These are phyloP conservation scores for Cyanoderma ruficeps DNA, from an alignment of 2,113 vertebrate species.

Conservation along the genomic window DNA sequence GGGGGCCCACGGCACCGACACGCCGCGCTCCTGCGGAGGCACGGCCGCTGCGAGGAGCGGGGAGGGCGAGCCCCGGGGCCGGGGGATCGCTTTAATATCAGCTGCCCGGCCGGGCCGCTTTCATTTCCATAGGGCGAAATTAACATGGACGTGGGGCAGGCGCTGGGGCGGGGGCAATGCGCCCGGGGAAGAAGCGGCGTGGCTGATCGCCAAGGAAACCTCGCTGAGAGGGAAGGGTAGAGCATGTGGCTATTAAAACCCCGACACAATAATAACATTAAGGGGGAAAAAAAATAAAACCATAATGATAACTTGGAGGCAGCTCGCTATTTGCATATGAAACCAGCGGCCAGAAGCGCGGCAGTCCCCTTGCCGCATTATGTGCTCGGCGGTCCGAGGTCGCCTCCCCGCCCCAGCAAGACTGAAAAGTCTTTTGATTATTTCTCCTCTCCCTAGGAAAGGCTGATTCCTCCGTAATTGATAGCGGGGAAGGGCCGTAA, in stretches of 20 bases:
- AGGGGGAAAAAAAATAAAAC: background rate
- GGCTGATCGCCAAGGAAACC: constrained; percentile 57
- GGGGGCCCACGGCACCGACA: background rate
- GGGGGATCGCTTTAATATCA: constrained; percentile 30
- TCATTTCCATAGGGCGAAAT: constrained; percentile 33
- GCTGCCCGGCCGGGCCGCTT: background rate
- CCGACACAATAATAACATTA: constrained; percentile 13
- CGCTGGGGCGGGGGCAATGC: background rate
- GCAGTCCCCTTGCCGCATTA: constrained; percentile 19
- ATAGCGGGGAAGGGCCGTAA: constrained; percentile 34
- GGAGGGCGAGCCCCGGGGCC: background rate
- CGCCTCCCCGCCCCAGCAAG: background rate
- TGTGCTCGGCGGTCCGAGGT: background rate
- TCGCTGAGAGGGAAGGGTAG: constrained; percentile 11
- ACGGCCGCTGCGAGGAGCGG: background rate
- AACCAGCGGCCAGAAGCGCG: constrained; percentile 27
- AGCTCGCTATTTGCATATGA: constrained; percentile 50
- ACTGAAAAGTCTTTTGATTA: constrained; percentile 71
- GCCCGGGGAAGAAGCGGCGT: constrained; percentile 14
- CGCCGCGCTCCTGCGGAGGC: background rate
- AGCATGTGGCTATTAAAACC: constrained; percentile 31
- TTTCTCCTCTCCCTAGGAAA: constrained; percentile 55
- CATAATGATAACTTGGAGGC: constrained; percentile 50
- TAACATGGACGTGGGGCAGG: constrained; percentile 11
- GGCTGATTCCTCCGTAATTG: constrained; percentile 62